These are phyloP conservation scores for Pachypanchax playfairii DNA, from an alignment of 2,113 vertebrate genomes.

Conservation along the genomic window DNA sequence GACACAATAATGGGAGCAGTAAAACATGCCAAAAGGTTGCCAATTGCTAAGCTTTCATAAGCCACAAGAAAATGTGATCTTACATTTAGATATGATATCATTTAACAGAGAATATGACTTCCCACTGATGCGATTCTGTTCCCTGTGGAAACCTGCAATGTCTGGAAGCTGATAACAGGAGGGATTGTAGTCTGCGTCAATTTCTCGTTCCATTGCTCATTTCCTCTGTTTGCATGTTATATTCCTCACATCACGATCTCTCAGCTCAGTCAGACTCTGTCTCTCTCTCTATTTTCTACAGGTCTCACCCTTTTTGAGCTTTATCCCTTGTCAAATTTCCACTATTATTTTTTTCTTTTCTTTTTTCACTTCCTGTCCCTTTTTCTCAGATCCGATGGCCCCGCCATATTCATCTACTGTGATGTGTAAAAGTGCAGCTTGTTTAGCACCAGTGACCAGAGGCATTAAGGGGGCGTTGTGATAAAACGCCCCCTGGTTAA, in stretches of 20 bases:
- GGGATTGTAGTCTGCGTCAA: slow-evolving; percentile 28
- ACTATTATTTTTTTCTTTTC: background rate
- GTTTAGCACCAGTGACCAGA: slow-evolving; percentile 7
- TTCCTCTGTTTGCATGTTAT: slow-evolving; percentile 50
- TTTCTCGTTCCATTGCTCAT: slow-evolving; percentile 53
- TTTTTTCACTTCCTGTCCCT: slow-evolving; percentile 16
- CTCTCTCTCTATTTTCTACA: slow-evolving; percentile 34
- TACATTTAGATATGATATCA: slow-evolving; percentile 20
- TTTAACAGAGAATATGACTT: slow-evolving; percentile 44
- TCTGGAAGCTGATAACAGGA: slow-evolving; percentile 29
- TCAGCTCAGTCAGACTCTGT: slow-evolving; percentile 37
- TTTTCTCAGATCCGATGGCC: slow-evolving; percentile 8
- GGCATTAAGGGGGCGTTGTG: background rate
- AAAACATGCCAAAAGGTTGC: slow-evolving; percentile 30
- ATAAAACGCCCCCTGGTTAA: slow-evolving; percentile 27
- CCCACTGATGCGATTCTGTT: slow-evolving; percentile 29
- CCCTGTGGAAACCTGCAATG: slow-evolving; percentile 35
- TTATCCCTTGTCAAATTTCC: slow-evolving; percentile 22
- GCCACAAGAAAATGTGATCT: background rate
- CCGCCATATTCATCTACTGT: background rate
- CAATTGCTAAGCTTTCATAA: slow-evolving; percentile 27
- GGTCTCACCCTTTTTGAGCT: slow-evolving; percentile 34
- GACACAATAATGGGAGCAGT: slow-evolving; percentile 30
- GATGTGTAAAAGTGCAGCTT: slow-evolving; percentile 1
- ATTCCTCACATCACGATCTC: slow-evolving; percentile 20